phyloP scores from a whole-genome alignment of 1,140 invertebrate species.

The Rhizoglyphus robini region DNA sequence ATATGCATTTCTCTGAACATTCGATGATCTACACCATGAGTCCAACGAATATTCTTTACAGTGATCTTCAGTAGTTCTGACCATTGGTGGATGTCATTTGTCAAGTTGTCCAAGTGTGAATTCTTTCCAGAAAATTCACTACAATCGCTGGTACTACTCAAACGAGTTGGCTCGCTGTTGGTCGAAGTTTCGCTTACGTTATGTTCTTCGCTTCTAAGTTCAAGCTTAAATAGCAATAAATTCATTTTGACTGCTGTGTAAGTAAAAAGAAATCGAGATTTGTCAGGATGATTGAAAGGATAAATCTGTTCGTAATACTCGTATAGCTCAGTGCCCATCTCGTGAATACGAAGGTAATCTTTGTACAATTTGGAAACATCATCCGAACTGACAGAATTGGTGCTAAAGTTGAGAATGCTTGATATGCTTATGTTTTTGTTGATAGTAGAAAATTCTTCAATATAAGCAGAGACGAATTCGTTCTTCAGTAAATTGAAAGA shows the following conservation, averaged over 20 bases:
- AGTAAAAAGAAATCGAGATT: neutral
- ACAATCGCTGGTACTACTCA: neutral
- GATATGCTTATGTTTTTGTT: neutral
- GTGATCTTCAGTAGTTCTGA: neutral
- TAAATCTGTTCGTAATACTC: neutral
- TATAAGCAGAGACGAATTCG: neutral
- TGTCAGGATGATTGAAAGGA: conserved; percentile 5
- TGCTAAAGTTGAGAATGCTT: neutral
- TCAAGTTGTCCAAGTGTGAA: neutral
- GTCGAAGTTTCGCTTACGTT: neutral
- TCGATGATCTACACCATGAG: conserved; percentile 5
- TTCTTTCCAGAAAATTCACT: neutral
- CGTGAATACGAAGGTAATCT: neutral
- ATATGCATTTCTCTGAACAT: neutral
- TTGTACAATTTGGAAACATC: neutral
- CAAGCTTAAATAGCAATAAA: conserved; percentile 3
- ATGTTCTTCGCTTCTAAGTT: neutral
- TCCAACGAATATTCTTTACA: neutral
- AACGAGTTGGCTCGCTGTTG: neutral
- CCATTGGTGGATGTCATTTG: neutral
- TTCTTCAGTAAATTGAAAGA: neutral
- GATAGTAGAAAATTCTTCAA: neutral
- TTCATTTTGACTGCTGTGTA: neutral
- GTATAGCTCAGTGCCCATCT: neutral
- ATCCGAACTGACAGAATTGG: neutral